These are phyloP conservation scores for Salpingus planirostris DNA, from an alignment of 2,888 invertebrate species.

Conservation along the genomic window DNA sequence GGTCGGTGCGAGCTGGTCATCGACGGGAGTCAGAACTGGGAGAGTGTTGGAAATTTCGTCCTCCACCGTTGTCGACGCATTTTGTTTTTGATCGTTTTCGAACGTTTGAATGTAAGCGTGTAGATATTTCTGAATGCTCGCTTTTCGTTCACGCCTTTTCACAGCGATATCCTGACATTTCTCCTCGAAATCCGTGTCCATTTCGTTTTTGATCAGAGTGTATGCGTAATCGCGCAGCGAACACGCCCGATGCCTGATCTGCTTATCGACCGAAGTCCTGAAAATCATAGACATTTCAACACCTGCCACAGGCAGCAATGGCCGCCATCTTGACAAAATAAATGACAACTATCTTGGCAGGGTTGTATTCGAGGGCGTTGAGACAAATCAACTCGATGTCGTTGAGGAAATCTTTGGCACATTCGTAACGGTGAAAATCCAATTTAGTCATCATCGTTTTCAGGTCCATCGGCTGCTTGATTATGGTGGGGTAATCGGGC, in stretches of 20 bases:
- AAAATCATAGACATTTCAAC: constrained; percentile 11
- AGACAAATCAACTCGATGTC: constrained; percentile 78
- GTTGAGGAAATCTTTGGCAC: constrained; percentile 73
- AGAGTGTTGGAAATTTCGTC: too few relatives aligned
- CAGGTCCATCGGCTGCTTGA: constrained; percentile 82
- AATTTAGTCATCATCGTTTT: constrained; percentile 92
- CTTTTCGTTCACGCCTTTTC: constrained; percentile 45
- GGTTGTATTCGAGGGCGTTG: constrained; percentile 87
- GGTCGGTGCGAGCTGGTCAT: too few relatives aligned
- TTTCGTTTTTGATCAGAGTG: constrained; percentile 75
- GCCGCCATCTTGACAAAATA: too few relatives aligned
- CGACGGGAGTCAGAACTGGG: too few relatives aligned
- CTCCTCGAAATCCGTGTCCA: constrained; percentile 84
- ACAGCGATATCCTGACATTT: constrained; percentile 64
- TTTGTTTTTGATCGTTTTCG: too few relatives aligned
- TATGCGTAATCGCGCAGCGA: constrained; percentile 79
- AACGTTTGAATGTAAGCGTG: constrained; percentile 55
- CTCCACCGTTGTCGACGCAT: too few relatives aligned
- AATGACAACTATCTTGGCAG: too few relatives aligned
- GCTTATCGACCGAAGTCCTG: constrained; percentile 71
- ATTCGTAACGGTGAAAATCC: constrained; percentile 75
- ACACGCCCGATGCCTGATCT: constrained; percentile 77
- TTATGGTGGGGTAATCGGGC: constrained; percentile 78
- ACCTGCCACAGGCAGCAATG: too few relatives aligned
- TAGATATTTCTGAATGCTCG: constrained; percentile 45